These are phyloP conservation scores for Mythimna impura DNA, from an alignment of 2,888 invertebrate species.

Conservation along the genomic window DNA sequence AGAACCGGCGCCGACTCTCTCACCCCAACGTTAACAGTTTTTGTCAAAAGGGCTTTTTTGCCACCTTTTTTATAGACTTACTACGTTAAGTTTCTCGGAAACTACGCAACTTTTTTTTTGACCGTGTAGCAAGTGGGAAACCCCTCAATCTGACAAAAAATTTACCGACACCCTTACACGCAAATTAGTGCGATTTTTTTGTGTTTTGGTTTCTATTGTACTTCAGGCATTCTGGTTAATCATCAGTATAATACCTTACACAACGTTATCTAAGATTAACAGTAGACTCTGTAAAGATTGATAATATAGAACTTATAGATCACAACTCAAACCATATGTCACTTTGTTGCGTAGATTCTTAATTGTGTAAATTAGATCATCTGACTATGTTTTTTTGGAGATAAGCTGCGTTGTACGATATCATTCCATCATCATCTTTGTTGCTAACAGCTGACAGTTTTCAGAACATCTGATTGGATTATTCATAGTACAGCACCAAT, in stretches of 20 bases:
- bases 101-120: constrained; percentile 40
- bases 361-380: constrained; percentile 62
- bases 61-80: constrained; percentile 33
- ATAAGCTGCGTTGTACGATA: constrained; percentile 64
- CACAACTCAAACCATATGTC: constrained; percentile 44
- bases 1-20: constrained; percentile 24
- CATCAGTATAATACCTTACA: not conserved
- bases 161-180: constrained; percentile 6
- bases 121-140: constrained; percentile 42
- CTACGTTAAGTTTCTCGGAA: constrained; percentile 52
- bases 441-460: constrained; percentile 51
- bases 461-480: constrained; percentile 46
- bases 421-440: constrained; percentile 49
- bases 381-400: constrained; percentile 66
- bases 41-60: constrained; percentile 29
- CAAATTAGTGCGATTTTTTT: constrained; percentile 28
- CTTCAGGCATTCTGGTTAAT: constrained; percentile 16
- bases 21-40: constrained; percentile 50
- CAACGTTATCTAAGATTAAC: constrained; percentile 31
- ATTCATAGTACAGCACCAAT: constrained; percentile 46
- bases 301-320: constrained; percentile 36
- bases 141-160: constrained; percentile 31
- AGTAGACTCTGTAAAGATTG: constrained; percentile 37
- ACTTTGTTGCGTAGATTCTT: constrained; percentile 52
- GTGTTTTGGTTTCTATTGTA: constrained; percentile 38